These are phyloP conservation scores for Micromesistius poutassou DNA, from an alignment of 2,797 vertebrate species.

Conservation along the genomic window DNA sequence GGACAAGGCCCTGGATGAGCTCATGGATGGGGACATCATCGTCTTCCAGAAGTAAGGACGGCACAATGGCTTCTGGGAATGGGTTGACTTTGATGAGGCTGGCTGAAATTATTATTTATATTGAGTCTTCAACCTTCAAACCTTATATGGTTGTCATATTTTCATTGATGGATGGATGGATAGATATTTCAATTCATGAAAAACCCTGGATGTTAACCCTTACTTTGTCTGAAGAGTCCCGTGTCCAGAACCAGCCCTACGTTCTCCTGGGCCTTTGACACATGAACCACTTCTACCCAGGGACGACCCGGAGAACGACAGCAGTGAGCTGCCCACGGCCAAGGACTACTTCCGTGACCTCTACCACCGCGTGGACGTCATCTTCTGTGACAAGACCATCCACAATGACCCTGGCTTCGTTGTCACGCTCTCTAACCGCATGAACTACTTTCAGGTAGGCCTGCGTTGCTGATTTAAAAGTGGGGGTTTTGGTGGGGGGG, in stretches of 20 bases:
- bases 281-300: conserved; percentile 55
- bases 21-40: conserved; percentile 99
- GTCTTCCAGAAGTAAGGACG: conserved; percentile 95
- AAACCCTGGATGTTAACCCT: background rate
- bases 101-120: background rate
- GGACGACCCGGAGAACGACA: conserved; percentile 97
- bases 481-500: too few species aligned
- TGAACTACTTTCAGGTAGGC: conserved; percentile 98
- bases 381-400: conserved; percentile 99
- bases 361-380: conserved; percentile 97
- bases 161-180: too few species aligned
- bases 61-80: background rate
- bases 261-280: background rate
- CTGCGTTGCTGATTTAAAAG: background rate
- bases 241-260: background rate
- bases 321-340: conserved; percentile 93
- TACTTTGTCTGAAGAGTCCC: background rate
- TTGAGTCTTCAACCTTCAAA: background rate
- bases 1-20: conserved; percentile 98
- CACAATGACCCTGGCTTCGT: conserved; percentile 98
- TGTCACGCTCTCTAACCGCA: conserved; percentile 97
- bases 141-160: too few species aligned
- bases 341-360: conserved; percentile 99
- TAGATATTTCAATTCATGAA: too few species aligned
- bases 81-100: background rate